Evolutionary conservation across 2,113 vertebrate species (phyloP).

Genomic region (Dolichallabes microphthalmus): DNA sequence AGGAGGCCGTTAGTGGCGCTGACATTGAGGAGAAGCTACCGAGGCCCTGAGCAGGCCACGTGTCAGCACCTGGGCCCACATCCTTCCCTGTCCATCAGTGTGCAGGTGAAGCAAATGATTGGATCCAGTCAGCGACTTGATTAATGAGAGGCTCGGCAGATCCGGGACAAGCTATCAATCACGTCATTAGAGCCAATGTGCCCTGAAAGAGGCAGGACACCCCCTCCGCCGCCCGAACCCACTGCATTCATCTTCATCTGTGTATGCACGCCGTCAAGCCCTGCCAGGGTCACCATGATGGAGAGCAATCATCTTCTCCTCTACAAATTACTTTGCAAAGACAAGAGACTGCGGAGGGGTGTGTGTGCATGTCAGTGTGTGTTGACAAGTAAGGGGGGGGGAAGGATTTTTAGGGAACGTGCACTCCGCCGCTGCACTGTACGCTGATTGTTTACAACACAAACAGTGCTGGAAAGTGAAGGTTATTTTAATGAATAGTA

Average conservation of each 20-base stretch:
- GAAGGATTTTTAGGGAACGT: slow-evolving; percentile 75
- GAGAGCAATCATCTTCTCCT: slow-evolving; percentile 99
- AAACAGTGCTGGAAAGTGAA: slow-evolving; percentile 85
- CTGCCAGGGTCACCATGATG: slow-evolving; percentile 99
- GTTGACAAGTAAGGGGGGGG: slow-evolving; percentile 60
- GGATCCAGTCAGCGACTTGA: slow-evolving; percentile 97
- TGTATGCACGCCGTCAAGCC: slow-evolving; percentile 96
- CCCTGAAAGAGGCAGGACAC: slow-evolving; percentile 98
- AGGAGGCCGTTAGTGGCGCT: slow-evolving; percentile 73
- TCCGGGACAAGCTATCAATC: slow-evolving; percentile 99
- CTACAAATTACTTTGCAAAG: slow-evolving; percentile 99
- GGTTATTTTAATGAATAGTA: slow-evolving; percentile 96
- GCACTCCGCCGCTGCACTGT: slow-evolving; percentile 73
- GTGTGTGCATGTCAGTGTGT: slow-evolving; percentile 37
- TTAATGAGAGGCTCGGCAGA: slow-evolving; percentile 99
- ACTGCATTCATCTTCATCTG: slow-evolving; percentile 99
- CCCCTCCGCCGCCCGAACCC: slow-evolving; percentile 95
- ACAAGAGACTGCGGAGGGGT: slow-evolving; percentile 68
- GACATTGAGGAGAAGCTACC: slow-evolving; percentile 78
- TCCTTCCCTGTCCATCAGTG: slow-evolving; percentile 96
- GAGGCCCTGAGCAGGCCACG: slow-evolving; percentile 70
- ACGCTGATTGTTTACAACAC: slow-evolving; percentile 89
- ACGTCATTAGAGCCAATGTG: slow-evolving; percentile 99
- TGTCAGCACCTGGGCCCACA: slow-evolving; percentile 85
- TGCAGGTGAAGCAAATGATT: slow-evolving; percentile 99